A percentile compares a stretch with the other conserved stretches of the same genome.
phyloP scores from a whole-genome alignment of 2,888 invertebrate species.

The Diarsia dahlii region DNA sequence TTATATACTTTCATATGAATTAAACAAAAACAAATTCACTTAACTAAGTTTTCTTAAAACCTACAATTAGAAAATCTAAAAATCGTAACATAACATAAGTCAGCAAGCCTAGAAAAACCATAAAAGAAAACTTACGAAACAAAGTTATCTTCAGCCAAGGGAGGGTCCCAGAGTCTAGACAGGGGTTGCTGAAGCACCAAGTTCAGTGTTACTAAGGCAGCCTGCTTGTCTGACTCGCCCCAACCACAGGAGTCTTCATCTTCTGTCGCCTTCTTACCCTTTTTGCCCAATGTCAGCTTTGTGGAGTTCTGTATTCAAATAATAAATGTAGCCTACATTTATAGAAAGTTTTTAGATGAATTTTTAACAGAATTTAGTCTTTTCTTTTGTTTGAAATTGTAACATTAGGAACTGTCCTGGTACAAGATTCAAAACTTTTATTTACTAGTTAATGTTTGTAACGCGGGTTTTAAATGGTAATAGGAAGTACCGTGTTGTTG shows the following conservation, averaged over 20 bases:
- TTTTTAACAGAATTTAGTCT: background rate
- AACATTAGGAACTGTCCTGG: background rate
- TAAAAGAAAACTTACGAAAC: constrained; percentile 91
- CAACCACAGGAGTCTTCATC: constrained; percentile 90
- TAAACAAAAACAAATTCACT: background rate
- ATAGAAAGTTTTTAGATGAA: background rate
- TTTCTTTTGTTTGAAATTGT: background rate
- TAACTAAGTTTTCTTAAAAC: background rate
- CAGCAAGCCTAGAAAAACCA: background rate
- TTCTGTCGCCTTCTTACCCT: constrained; percentile 84
- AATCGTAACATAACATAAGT: background rate
- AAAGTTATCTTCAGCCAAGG: constrained; percentile 95
- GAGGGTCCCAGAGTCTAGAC: constrained; percentile 95
- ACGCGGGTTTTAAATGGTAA: too few species aligned
- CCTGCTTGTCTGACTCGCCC: constrained; percentile 93
- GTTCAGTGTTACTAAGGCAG: constrained; percentile 92
- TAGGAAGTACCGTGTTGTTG: too few species aligned
- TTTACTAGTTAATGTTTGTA: background rate
- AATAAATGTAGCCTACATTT: background rate
- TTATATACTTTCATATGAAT: too few species aligned
- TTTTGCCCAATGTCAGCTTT: constrained; percentile 86
- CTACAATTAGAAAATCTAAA: background rate
- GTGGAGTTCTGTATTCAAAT: constrained; percentile 82
- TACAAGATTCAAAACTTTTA: background rate
- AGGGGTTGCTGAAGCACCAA: constrained; percentile 93